Evolutionary conservation across 2,888 invertebrate species (phyloP).

Genomic region (Orgyia antiqua): DNA sequence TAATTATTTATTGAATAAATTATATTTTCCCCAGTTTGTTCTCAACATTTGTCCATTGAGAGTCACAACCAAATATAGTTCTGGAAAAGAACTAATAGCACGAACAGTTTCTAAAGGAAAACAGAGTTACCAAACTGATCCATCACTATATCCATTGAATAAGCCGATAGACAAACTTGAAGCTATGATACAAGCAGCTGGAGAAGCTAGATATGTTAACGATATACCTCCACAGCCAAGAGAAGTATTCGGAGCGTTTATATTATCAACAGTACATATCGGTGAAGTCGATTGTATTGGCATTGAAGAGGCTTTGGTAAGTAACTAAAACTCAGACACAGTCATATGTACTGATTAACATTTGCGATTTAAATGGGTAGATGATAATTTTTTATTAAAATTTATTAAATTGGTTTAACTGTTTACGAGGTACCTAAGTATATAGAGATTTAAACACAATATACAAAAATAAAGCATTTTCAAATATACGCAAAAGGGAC

Average conservation of each 20-base stretch:
- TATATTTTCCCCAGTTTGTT: too few relatives aligned
- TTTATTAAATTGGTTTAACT: too few relatives aligned
- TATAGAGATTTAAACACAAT: too few relatives aligned
- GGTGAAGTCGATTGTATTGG: slow-evolving; percentile 80
- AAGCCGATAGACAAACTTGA: slow-evolving; percentile 84
- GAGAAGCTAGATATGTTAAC: slow-evolving; percentile 82
- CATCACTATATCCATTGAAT: slow-evolving; percentile 81
- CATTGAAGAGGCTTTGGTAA: slow-evolving; percentile 78
- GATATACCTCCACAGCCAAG: slow-evolving; percentile 78
- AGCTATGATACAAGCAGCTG: slow-evolving; percentile 76
- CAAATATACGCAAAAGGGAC: too few relatives aligned
- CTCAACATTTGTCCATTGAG: slow-evolving; percentile 67
- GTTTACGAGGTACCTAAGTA: too few relatives aligned
- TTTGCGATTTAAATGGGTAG: too few relatives aligned
- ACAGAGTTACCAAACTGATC: slow-evolving; percentile 79
- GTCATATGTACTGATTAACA: too few relatives aligned
- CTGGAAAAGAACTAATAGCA: slow-evolving; percentile 70
- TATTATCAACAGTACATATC: slow-evolving; percentile 75
- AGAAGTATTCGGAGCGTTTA: slow-evolving; percentile 84
- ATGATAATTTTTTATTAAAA: too few relatives aligned
- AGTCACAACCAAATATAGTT: slow-evolving; percentile 52
- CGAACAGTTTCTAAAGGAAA: slow-evolving; percentile 80
- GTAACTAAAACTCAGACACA: too few relatives aligned
- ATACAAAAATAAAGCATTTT: too few relatives aligned
- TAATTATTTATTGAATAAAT: too few relatives aligned